Conservation (phyloP, 1,140 invertebrate species). For the Conus ventricosus region DNA sequence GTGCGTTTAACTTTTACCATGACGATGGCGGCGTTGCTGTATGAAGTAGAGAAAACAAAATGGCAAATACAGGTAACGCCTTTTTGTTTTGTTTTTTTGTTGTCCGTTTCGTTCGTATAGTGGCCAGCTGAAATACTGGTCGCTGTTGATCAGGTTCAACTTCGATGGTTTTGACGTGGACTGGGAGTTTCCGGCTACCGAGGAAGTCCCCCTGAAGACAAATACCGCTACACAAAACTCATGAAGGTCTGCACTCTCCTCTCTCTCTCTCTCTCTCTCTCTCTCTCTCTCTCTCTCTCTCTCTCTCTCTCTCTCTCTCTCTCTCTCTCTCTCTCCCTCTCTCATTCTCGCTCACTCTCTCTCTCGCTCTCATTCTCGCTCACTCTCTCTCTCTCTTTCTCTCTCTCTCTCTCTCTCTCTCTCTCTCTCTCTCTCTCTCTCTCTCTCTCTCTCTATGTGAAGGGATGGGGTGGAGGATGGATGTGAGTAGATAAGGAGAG, state of each 20-base stretch:
- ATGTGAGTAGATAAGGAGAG: no score
- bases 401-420: conserved; percentile 1
- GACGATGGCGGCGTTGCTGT: no score
- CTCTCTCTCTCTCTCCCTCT: background rate
- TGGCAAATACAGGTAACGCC: background rate
- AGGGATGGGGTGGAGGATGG: no score
- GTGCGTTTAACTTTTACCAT: no score
- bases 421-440: background rate
- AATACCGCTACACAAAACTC: conserved; percentile 92
- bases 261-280: background rate
- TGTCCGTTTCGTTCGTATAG: background rate
- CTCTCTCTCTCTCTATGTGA: background rate
- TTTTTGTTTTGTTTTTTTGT: background rate
- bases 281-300: conserved; percentile 13
- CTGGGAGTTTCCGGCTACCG: conserved; percentile 96
- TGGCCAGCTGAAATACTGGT: background rate
- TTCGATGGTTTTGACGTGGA: conserved; percentile 97
- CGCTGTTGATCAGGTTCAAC: conserved; percentile 79
- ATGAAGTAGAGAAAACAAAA: no score
- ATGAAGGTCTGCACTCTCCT: conserved; percentile 80
- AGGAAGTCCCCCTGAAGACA: conserved; percentile 92
- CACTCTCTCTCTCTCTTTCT: conserved; percentile 2
- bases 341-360: conserved; percentile 4
- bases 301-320: conserved; percentile 2
- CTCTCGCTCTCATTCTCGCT: background rate